A percentile compares a stretch with the other conserved stretches of the same genome.
Evolutionary conservation across 2,797 vertebrate species (phyloP).

Genomic region (Enteromius radiatus): DNA sequence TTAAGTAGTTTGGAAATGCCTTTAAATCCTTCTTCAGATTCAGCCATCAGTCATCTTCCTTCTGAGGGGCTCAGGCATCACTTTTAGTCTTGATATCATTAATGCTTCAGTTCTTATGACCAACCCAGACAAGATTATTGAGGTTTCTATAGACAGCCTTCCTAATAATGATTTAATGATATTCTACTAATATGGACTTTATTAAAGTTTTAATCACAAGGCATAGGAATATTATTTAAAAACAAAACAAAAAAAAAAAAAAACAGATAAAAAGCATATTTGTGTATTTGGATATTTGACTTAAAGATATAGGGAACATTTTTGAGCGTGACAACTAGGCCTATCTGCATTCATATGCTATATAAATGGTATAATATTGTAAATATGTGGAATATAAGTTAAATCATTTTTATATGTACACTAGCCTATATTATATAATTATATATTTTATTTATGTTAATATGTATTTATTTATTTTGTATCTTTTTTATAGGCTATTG

Average conservation of each 20-base stretch:
- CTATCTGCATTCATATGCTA: neutral
- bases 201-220: neutral
- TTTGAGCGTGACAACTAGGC: too few relatives aligned
- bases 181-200: neutral
- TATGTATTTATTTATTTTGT: neutral
- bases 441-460: neutral
- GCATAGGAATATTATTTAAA: neutral
- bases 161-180: neutral
- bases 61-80: neutral
- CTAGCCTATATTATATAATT: neutral
- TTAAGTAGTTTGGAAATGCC: neutral
- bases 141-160: neutral
- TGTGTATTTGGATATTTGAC: neutral
- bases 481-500: neutral
- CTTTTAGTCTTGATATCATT: neutral
- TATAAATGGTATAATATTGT: neutral
- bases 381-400: neutral
- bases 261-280: too few relatives aligned
- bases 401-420: neutral
- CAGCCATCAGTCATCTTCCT: neutral
- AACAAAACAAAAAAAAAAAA: too few relatives aligned
- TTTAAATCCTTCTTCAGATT: neutral
- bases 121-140: neutral
- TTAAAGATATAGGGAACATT: neutral
- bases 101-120: neutral